These are phyloP conservation scores for Ormyrus rosae DNA, from an alignment of 2,888 invertebrate species.

Conservation along the genomic window DNA sequence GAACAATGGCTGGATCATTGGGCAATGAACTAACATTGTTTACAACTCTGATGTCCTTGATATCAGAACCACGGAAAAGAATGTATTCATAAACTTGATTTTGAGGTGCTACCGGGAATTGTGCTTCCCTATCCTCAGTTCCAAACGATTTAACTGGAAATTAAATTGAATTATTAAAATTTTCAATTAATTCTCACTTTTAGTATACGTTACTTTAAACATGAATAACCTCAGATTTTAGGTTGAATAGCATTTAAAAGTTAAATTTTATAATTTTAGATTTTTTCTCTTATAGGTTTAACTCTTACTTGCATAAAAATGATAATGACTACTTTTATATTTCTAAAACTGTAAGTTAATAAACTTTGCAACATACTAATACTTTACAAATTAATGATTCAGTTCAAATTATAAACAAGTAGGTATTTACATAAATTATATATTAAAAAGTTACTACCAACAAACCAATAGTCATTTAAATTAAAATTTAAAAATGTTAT, in stretches of 20 bases:
- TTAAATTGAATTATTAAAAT: conserved; percentile 49
- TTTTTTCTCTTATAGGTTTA: not conserved
- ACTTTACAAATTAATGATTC: too few species aligned
- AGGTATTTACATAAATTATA: too few species aligned
- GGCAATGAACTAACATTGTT: conserved; percentile 90
- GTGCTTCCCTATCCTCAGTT: conserved; percentile 97
- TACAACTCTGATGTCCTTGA: conserved; percentile 98
- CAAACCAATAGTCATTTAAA: too few species aligned
- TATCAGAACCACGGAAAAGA: conserved; percentile 97
- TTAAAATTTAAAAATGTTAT: too few species aligned
- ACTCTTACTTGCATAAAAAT: not conserved
- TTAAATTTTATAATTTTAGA: not conserved
- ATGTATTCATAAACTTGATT: conserved; percentile 99
- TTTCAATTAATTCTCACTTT: not conserved
- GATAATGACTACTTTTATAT: too few species aligned
- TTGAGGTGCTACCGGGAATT: conserved; percentile 96
- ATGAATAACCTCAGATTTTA: not conserved
- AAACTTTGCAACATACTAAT: too few species aligned
- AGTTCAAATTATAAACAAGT: too few species aligned
- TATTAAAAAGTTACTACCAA: too few species aligned
- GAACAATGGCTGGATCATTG: conserved; percentile 99
- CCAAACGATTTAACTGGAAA: conserved; percentile 97
- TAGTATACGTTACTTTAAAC: not conserved
- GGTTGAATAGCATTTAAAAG: not conserved
- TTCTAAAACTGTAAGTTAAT: too few species aligned